Evolutionary conservation across 2,888 invertebrate genomes (phyloP).

Genomic region (Nephrotoma appendiculata): DNA sequence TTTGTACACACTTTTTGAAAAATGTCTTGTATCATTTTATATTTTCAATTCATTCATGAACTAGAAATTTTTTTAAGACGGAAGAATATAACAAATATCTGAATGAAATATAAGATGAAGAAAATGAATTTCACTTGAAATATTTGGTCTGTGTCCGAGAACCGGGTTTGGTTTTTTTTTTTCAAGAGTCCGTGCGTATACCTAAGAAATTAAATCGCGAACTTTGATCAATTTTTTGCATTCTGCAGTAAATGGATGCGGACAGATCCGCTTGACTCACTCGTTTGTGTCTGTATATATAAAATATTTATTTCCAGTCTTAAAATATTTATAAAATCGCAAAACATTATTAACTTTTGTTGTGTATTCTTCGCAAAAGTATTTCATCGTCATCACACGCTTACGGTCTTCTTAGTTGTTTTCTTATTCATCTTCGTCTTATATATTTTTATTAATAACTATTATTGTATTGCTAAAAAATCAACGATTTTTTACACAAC

Average conservation of each 20-base stretch:
- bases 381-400: not conserved
- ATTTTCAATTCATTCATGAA: not conserved
- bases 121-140: not conserved
- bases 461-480: too few relatives aligned
- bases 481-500: too few relatives aligned
- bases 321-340: not conserved
- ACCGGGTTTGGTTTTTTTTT: not conserved
- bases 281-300: too few relatives aligned
- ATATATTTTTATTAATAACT: too few relatives aligned
- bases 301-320: too few relatives aligned
- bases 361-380: not conserved
- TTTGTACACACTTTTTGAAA: not conserved
- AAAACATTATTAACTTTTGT: not conserved
- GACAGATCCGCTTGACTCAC: too few relatives aligned
- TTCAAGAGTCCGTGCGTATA: too few relatives aligned
- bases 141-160: not conserved
- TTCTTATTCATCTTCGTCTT: not conserved
- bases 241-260: too few relatives aligned
- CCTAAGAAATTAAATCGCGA: too few relatives aligned
- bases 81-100: not conserved
- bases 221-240: too few relatives aligned
- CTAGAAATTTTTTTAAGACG: not conserved
- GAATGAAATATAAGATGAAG: not conserved
- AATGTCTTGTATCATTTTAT: not conserved
- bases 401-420: not conserved